phyloP scores from a whole-genome alignment of 2,113 vertebrate genomes.

The Oryzias javanicus region DNA sequence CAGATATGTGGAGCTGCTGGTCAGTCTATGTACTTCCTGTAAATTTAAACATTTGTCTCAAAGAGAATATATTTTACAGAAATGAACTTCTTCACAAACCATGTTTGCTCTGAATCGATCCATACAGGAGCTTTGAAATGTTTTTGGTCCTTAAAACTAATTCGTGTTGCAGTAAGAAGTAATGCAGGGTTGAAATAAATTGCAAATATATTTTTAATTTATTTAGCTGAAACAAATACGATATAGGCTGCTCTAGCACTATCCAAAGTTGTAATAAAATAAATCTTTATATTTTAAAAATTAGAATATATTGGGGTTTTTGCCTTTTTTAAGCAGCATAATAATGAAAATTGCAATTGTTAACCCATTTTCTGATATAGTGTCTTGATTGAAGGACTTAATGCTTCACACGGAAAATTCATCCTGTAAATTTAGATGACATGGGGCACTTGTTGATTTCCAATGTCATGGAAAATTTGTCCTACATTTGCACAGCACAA shows the following conservation, averaged over 20 bases:
- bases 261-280: too few relatives aligned
- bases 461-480: neutral
- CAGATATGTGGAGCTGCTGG: conserved; percentile 77
- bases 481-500: conserved; percentile 44
- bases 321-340: too few relatives aligned
- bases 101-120: conserved; percentile 37
- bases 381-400: neutral
- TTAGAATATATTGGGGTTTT: too few relatives aligned
- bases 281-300: too few relatives aligned
- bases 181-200: too few relatives aligned
- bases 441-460: too few relatives aligned
- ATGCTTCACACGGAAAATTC: conserved; percentile 32
- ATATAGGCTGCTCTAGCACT: too few relatives aligned
- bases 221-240: too few relatives aligned
- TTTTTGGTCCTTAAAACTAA: too few relatives aligned
- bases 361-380: neutral
- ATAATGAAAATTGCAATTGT: neutral
- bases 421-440: too few relatives aligned
- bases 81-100: conserved; percentile 31
- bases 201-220: too few relatives aligned
- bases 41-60: conserved; percentile 42
- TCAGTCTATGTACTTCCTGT: conserved; percentile 71
- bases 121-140: conserved; percentile 18
- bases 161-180: too few relatives aligned
- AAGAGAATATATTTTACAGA: conserved; percentile 32